Percentiles rank a stretch among this genome's conserved stretches.
Conservation (phyloP, 2,113 vertebrate species). For the Lichenostomus cassidix region DNA sequence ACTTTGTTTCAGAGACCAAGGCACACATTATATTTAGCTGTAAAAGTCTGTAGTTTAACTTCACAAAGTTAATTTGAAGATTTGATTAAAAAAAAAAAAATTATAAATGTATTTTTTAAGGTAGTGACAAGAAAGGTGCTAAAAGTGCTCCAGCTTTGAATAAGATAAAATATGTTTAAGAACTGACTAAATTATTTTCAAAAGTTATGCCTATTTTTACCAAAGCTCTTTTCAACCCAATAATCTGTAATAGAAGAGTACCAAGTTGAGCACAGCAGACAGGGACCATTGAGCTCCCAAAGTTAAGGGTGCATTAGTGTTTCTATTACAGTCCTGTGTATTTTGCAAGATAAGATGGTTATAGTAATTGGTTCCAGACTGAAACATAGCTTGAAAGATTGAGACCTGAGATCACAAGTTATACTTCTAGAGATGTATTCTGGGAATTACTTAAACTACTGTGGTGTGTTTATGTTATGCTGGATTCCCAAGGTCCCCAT, state of each 20-base stretch:
- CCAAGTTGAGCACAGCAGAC: neutral
- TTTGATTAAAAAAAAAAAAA: neutral
- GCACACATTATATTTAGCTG: neutral
- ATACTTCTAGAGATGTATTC: neutral
- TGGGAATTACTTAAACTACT: neutral
- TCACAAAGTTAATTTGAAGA: neutral
- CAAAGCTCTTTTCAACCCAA: neutral
- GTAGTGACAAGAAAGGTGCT: neutral
- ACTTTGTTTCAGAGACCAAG: neutral
- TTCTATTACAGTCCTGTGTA: neutral
- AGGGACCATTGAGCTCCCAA: neutral
- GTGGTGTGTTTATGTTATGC: neutral
- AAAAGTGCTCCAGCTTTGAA: neutral
- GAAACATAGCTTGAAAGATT: neutral
- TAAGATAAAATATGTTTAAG: neutral
- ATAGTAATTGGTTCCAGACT: neutral
- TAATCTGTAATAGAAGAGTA: neutral
- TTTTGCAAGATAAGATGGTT: neutral
- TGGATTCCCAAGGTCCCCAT: constrained; percentile 10
- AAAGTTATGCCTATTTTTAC: neutral
- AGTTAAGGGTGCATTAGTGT: neutral
- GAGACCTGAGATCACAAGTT: constrained; percentile 9
- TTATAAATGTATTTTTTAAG: neutral
- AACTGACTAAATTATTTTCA: neutral
- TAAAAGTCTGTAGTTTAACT: neutral